Percentiles rank a stretch among this genome's conserved stretches.
Conservation (phyloP, 2,113 vertebrate genomes). For the Patagioenas fasciata region DNA sequence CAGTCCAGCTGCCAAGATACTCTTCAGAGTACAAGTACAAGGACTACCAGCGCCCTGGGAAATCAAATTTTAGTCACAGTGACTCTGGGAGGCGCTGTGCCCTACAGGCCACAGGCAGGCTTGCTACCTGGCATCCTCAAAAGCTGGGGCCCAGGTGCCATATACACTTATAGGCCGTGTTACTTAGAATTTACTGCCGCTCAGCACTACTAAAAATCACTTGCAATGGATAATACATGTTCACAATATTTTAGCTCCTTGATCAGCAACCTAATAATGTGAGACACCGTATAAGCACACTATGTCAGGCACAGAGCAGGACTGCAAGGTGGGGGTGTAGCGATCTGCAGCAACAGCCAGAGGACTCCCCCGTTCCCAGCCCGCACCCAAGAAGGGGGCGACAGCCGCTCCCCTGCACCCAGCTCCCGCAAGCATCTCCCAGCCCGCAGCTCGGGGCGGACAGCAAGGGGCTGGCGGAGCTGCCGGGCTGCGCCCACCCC, state of each 20-base stretch:
- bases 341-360: not conserved
- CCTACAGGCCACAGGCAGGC: too few relatives aligned
- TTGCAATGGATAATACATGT: rapidly evolving
- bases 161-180: rapidly evolving
- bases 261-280: rapidly evolving
- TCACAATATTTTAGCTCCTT: not conserved
- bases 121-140: rapidly evolving
- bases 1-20: not conserved
- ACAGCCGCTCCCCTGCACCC: rapidly evolving
- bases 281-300: not conserved
- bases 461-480: not conserved
- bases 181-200: not conserved
- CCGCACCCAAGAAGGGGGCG: not conserved
- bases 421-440: too few relatives aligned
- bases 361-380: not conserved
- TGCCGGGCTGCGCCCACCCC: not conserved
- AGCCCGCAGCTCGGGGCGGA: rapidly evolving
- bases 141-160: not conserved
- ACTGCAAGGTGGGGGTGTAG: not conserved
- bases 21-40: not conserved
- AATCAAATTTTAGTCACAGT: not conserved
- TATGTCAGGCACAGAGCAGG: not conserved
- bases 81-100: not conserved
- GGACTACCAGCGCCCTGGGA: rapidly evolving
- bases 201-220: not conserved